A percentile compares a stretch with the other conserved stretches of the same genome.
These are phyloP conservation scores for Ophiodon elongatus DNA, from an alignment of 2,113 vertebrate genomes.

Conservation along the genomic window DNA sequence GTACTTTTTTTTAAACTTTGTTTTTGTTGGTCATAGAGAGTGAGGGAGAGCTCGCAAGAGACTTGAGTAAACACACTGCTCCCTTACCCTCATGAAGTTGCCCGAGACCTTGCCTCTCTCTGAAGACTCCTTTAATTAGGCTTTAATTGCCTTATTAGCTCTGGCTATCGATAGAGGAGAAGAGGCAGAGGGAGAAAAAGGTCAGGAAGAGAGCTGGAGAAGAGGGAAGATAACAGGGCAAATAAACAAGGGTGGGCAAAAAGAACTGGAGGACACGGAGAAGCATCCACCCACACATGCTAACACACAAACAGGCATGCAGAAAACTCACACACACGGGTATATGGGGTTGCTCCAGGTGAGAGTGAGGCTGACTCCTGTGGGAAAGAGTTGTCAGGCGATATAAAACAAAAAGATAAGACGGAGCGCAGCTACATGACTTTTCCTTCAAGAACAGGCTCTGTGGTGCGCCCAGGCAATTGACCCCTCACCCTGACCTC, in stretches of 20 bases:
- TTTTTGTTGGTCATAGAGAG: slow-evolving; percentile 41
- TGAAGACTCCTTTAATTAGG: slow-evolving; percentile 80
- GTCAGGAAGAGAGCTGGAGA: slow-evolving; percentile 55
- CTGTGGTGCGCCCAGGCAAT: slow-evolving; percentile 56
- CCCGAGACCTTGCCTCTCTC: slow-evolving; percentile 65
- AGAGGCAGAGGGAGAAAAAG: slow-evolving; percentile 56
- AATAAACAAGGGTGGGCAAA: slow-evolving; percentile 47
- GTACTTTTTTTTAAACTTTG: slow-evolving; percentile 12
- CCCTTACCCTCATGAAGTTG: slow-evolving; percentile 60
- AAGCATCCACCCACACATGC: slow-evolving; percentile 17
- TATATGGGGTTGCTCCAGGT: not conserved
- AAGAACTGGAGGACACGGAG: slow-evolving; percentile 5
- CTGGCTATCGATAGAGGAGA: slow-evolving; percentile 68
- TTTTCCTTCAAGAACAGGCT: slow-evolving; percentile 49
- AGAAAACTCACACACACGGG: not conserved
- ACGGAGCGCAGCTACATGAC: slow-evolving; percentile 44
- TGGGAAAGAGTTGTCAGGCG: slow-evolving; percentile 59
- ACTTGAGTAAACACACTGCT: slow-evolving; percentile 58
- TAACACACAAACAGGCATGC: not conserved
- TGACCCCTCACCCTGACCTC: slow-evolving; percentile 71
- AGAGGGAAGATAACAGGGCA: slow-evolving; percentile 27
- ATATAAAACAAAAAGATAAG: slow-evolving; percentile 58
- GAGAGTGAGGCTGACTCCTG: slow-evolving; percentile 30
- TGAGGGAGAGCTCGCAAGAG: slow-evolving; percentile 24
- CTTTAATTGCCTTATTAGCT: slow-evolving; percentile 84